These are phyloP conservation scores for Dynastes tityus DNA, from an alignment of 2,888 invertebrate genomes.

Conservation along the genomic window DNA sequence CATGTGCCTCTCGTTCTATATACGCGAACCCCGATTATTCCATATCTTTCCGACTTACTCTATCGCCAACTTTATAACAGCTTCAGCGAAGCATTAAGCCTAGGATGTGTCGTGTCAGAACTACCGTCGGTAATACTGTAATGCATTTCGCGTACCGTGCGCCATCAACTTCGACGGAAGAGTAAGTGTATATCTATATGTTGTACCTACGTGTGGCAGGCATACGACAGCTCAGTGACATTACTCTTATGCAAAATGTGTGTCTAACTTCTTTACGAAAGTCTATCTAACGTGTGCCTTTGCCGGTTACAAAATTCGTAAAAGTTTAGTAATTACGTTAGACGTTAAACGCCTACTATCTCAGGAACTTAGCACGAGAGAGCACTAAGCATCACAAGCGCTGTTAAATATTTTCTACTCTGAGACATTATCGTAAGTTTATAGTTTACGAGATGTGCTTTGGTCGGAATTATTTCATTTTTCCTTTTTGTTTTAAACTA, in stretches of 20 bases:
- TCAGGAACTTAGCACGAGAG: slow-evolving; percentile 1
- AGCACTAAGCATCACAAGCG: not conserved
- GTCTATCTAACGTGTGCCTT: not conserved
- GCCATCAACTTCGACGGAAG: slow-evolving; percentile 1
- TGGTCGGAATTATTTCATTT: too few species aligned
- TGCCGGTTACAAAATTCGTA: slow-evolving; percentile 7
- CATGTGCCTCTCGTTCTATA: too few species aligned
- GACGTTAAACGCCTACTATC: slow-evolving; percentile 6
- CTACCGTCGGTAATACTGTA: slow-evolving; percentile 2
- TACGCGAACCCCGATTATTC: too few species aligned
- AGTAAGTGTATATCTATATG: not conserved
- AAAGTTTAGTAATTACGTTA: slow-evolving; percentile 24
- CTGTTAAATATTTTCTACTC: slow-evolving; percentile 6
- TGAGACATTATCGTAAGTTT: slow-evolving; percentile 13
- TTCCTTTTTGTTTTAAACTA: too few species aligned
- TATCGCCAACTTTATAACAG: slow-evolving; percentile 2
- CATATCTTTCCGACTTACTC: slow-evolving; percentile 8
- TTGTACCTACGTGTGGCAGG: too few species aligned
- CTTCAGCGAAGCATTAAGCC: not conserved
- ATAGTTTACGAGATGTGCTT: not conserved
- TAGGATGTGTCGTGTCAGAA: not conserved
- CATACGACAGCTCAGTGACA: too few species aligned
- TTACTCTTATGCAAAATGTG: not conserved
- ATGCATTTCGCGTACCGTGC: slow-evolving; percentile 13
- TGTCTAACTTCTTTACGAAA: not conserved